phyloP scores from a whole-genome alignment of 2,888 invertebrate genomes.

The Phengaris alcon region DNA sequence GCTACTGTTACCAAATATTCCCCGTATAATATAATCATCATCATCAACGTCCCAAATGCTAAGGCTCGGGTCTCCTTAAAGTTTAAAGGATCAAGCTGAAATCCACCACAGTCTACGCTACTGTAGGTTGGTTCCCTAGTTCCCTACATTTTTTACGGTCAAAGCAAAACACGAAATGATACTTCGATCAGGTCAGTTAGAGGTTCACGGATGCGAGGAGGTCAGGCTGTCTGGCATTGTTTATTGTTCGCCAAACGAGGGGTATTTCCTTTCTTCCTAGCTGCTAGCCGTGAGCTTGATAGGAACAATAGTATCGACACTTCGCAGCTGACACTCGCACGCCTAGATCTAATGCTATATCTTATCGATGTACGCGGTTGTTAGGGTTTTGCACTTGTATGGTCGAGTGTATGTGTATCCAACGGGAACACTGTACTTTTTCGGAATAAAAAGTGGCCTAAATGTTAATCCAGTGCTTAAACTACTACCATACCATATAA shows the following conservation, averaged over 20 bases:
- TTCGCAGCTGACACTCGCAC: neutral
- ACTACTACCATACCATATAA: no score
- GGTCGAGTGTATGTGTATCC: no score
- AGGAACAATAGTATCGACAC: constrained; percentile 35
- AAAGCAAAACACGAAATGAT: neutral
- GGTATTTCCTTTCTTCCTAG: constrained; percentile 64
- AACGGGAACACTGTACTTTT: no score
- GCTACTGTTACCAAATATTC: neutral
- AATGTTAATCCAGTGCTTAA: no score
- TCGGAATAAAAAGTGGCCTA: no score
- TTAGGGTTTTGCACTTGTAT: no score
- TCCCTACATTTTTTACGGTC: neutral
- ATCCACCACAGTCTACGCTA: no score
- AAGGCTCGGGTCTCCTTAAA: no score
- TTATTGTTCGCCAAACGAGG: constrained; percentile 68
- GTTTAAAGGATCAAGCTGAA: no score
- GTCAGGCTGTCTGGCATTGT: constrained; percentile 67
- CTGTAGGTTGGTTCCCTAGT: no score
- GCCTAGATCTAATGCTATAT: neutral
- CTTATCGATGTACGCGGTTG: neutral
- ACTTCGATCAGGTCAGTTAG: constrained; percentile 33
- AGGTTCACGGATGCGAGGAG: constrained; percentile 63
- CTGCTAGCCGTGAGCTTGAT: constrained; percentile 55
- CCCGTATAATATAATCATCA: neutral
- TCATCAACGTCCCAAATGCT: no score